These are phyloP conservation scores for Eonycteris spelaea DNA, from an alignment of 2,113 vertebrate genomes.

Conservation along the genomic window DNA sequence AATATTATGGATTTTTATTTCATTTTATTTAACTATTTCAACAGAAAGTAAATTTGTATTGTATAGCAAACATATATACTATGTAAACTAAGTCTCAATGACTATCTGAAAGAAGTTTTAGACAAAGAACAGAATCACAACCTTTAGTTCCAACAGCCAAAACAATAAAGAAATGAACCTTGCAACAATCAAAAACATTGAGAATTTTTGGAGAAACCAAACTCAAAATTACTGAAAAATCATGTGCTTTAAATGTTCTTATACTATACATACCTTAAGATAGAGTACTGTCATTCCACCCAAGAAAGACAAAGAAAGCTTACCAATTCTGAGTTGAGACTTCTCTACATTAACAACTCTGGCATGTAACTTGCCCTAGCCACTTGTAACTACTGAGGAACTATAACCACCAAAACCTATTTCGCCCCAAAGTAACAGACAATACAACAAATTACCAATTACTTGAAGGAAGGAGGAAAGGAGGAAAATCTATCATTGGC, in stretches of 20 bases:
- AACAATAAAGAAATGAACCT: neutral
- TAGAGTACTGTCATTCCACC: neutral
- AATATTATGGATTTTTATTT: neutral
- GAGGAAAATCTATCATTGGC: neutral
- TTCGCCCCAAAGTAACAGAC: neutral
- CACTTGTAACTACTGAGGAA: conserved; percentile 13
- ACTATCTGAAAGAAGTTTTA: neutral
- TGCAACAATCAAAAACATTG: neutral
- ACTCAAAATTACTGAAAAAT: conserved; percentile 14
- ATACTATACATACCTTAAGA: neutral
- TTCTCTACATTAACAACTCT: conserved; percentile 35
- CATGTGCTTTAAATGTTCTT: neutral
- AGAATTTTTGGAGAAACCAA: conserved; percentile 16
- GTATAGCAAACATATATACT: neutral
- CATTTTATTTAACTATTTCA: neutral
- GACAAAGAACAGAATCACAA: neutral
- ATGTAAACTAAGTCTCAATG: neutral
- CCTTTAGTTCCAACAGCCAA: neutral
- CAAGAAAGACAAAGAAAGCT: neutral
- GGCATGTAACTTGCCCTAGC: neutral
- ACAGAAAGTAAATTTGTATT: neutral
- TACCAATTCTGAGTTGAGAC: neutral
- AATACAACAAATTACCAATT: neutral
- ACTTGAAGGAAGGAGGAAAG: neutral
- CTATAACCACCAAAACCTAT: neutral